Evolutionary conservation across 2,888 invertebrate species (phyloP).

Genomic region (Oligia fasciuncula): DNA sequence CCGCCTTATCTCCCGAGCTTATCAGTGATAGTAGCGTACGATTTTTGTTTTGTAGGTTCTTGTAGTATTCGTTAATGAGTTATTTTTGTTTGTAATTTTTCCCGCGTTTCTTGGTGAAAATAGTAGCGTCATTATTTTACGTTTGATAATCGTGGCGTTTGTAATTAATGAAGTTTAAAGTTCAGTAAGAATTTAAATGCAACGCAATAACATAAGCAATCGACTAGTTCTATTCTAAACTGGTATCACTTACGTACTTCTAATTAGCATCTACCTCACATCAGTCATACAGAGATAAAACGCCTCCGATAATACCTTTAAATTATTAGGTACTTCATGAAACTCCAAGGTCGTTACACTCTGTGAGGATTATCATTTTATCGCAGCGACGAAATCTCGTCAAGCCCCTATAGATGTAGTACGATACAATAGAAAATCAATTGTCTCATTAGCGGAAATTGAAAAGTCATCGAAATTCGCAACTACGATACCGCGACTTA

Average conservation of each 20-base stretch:
- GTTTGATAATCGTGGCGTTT: slow-evolving; percentile 11
- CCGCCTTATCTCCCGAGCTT: slow-evolving; percentile 28
- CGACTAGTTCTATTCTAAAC: slow-evolving; percentile 30
- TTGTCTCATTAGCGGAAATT: no score
- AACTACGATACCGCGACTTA: not conserved
- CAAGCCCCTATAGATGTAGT: no score
- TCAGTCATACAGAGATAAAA: slow-evolving; percentile 15
- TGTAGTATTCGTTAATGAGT: slow-evolving; percentile 30
- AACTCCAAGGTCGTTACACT: slow-evolving; percentile 45
- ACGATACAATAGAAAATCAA: no score
- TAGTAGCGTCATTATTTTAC: slow-evolving; percentile 4
- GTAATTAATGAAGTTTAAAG: slow-evolving; percentile 37
- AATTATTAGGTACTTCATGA: slow-evolving; percentile 5
- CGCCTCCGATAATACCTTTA: not conserved
- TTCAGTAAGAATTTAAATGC: slow-evolving; percentile 37
- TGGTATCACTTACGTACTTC: slow-evolving; percentile 20
- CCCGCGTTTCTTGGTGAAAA: slow-evolving; percentile 15
- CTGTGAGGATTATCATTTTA: slow-evolving; percentile 46
- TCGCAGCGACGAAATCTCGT: slow-evolving; percentile 36
- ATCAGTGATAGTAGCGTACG: slow-evolving; percentile 49
- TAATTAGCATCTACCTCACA: slow-evolving; percentile 33
- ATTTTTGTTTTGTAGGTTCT: slow-evolving; percentile 41
- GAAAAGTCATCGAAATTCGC: slow-evolving; percentile 23
- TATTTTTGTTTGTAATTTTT: slow-evolving; percentile 32
- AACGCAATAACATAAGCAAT: slow-evolving; percentile 10